Conservation (phyloP, 2,113 vertebrate genomes). For the Zeus faber region DNA sequence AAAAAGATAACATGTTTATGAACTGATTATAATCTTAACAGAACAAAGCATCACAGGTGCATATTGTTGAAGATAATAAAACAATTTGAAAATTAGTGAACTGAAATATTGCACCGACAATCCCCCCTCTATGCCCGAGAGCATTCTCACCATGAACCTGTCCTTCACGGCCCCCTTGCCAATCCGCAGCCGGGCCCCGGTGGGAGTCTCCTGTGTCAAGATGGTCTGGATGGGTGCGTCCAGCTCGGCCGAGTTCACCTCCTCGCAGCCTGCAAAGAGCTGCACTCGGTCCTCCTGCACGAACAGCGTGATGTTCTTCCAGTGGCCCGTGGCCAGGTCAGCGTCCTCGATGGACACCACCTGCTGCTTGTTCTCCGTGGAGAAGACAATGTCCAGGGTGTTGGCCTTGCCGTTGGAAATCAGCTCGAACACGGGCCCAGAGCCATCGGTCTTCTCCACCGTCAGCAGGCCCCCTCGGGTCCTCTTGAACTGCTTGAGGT, state of each 20-base stretch:
- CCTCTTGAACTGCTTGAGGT: constrained; percentile 89
- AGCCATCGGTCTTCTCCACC: constrained; percentile 87
- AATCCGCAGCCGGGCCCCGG: constrained; percentile 79
- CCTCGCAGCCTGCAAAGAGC: constrained; percentile 92
- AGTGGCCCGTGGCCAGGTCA: constrained; percentile 87
- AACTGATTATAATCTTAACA: too few species aligned
- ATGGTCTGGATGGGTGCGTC: constrained; percentile 90
- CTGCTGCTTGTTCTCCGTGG: constrained; percentile 88
- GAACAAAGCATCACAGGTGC: too few species aligned
- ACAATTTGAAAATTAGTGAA: too few species aligned
- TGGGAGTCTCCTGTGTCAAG: constrained; percentile 83
- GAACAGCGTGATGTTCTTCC: constrained; percentile 97
- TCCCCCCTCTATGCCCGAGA: too few species aligned
- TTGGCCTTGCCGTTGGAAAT: constrained; percentile 95
- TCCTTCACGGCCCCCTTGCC: constrained; percentile 96
- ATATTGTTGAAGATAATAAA: too few species aligned
- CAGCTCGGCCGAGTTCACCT: constrained; percentile 88
- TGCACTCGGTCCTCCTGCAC: constrained; percentile 93
- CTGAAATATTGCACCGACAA: not conserved
- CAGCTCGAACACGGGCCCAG: constrained; percentile 89
- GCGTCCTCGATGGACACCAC: constrained; percentile 93
- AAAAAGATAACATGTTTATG: too few species aligned
- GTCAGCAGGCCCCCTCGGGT: constrained; percentile 89
- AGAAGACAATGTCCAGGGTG: constrained; percentile 90
- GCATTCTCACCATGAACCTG: constrained; percentile 87